Conservation (phyloP, 2,888 invertebrate genomes). For the Polydrusus cervinus region DNA sequence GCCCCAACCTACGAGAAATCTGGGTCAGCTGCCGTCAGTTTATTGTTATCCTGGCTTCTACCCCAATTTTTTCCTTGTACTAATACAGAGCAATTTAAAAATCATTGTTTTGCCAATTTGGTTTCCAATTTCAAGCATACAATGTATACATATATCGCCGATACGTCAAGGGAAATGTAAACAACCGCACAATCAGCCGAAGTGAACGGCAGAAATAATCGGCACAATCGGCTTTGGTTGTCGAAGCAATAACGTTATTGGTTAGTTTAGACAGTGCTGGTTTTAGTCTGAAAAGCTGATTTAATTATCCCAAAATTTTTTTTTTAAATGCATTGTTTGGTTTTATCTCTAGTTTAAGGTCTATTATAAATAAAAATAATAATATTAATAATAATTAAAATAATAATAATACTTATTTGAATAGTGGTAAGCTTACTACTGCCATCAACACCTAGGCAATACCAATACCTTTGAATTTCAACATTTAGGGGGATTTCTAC, state of each 20-base stretch:
- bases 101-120: constrained; percentile 23
- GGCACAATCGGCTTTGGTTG: constrained; percentile 52
- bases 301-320: neutral
- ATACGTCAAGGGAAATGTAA: constrained; percentile 54
- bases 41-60: neutral
- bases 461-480: no score
- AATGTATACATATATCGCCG: constrained; percentile 45
- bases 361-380: no score
- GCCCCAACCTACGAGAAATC: no score
- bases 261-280: constrained; percentile 35
- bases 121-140: constrained; percentile 41
- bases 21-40: neutral
- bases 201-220: constrained; percentile 51
- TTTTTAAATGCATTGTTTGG: no score
- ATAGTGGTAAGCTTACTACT: no score
- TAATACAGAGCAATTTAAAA: constrained; percentile 5
- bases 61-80: neutral
- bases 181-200: constrained; percentile 50
- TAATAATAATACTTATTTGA: no score
- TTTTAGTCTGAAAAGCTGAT: constrained; percentile 25
- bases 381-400: no score
- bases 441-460: no score
- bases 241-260: constrained; percentile 41
- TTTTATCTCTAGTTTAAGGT: no score
- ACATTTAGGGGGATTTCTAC: no score